Conservation (phyloP, 2,797 vertebrate species). For the Adrianichthys oophorus region DNA sequence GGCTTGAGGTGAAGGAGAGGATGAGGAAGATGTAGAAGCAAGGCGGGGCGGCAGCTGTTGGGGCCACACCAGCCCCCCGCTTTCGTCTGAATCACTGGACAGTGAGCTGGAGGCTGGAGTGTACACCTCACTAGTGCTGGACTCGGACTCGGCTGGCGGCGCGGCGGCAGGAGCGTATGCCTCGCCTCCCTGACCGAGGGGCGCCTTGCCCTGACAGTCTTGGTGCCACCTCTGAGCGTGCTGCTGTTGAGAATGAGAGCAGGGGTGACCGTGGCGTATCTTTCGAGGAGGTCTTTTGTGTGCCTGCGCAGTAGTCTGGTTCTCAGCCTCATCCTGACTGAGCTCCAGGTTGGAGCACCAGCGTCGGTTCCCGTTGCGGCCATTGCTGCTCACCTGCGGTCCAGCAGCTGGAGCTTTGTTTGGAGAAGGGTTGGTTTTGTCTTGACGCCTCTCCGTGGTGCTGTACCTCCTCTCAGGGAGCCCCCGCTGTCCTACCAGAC, state of each 20-base stretch:
- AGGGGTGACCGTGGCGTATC: constrained; percentile 36
- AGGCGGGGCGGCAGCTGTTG: constrained; percentile 87
- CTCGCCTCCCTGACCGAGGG: constrained; percentile 68
- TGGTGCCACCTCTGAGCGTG: constrained; percentile 55
- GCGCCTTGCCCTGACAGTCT: constrained; percentile 60
- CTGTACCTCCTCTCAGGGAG: constrained; percentile 78
- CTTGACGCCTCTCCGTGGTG: constrained; percentile 74
- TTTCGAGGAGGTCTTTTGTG: constrained; percentile 47
- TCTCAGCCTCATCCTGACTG: constrained; percentile 80
- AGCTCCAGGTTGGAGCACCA: constrained; percentile 88
- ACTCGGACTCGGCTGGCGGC: constrained; percentile 79
- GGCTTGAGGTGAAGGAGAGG: constrained; percentile 70
- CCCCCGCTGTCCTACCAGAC: constrained; percentile 75
- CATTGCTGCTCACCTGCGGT: constrained; percentile 27
- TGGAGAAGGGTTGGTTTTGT: constrained; percentile 39
- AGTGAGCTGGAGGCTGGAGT: constrained; percentile 84
- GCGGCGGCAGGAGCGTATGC: constrained; percentile 35
- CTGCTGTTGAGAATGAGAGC: constrained; percentile 46
- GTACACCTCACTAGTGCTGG: constrained; percentile 87
- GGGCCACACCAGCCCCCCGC: constrained; percentile 89
- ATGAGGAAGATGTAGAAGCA: constrained; percentile 73
- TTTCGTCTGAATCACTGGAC: constrained; percentile 89
- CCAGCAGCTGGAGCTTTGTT: constrained; percentile 53
- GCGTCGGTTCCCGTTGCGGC: constrained; percentile 60
- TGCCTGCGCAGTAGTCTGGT: constrained; percentile 23